phyloP scores from a whole-genome alignment of 1,140 invertebrate genomes.

The Sinella curviseta region DNA sequence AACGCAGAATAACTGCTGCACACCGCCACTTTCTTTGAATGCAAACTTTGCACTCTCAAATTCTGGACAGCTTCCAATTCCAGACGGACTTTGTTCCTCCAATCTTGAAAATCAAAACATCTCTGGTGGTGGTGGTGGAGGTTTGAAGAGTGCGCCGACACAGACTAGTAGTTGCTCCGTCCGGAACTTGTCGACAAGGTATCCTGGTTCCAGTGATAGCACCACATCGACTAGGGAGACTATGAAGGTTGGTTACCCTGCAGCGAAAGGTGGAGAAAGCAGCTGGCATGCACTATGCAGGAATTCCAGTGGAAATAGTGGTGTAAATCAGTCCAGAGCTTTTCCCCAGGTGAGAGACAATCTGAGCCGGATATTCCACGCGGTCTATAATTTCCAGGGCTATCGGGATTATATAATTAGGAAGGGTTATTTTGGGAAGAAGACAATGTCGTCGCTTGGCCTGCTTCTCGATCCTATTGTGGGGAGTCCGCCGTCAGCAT shows the following conservation, averaged over 20 bases:
- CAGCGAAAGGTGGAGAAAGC: background rate
- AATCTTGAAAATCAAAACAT: too few relatives aligned
- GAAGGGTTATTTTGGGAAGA: background rate
- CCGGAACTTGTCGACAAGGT: background rate
- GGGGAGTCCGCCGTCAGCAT: background rate
- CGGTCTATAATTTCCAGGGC: background rate
- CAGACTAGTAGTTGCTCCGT: too few relatives aligned
- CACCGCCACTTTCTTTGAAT: too few relatives aligned
- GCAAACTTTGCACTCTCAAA: too few relatives aligned
- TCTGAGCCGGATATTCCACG: background rate
- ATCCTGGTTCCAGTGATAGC: background rate
- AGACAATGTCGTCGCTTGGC: background rate
- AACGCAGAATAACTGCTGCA: too few relatives aligned
- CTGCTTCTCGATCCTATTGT: background rate
- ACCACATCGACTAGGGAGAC: background rate
- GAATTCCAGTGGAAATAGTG: background rate
- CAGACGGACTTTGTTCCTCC: background rate
- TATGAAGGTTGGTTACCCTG: background rate
- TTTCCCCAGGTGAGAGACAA: background rate
- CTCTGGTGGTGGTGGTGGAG: too few relatives aligned
- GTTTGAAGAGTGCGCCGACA: too few relatives aligned
- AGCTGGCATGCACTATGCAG: background rate
- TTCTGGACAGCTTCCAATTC: background rate
- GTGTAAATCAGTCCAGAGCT: too few relatives aligned
- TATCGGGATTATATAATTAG: background rate